Conservation (phyloP, 2,113 vertebrate species). For the Cyrtonyx montezumae region DNA sequence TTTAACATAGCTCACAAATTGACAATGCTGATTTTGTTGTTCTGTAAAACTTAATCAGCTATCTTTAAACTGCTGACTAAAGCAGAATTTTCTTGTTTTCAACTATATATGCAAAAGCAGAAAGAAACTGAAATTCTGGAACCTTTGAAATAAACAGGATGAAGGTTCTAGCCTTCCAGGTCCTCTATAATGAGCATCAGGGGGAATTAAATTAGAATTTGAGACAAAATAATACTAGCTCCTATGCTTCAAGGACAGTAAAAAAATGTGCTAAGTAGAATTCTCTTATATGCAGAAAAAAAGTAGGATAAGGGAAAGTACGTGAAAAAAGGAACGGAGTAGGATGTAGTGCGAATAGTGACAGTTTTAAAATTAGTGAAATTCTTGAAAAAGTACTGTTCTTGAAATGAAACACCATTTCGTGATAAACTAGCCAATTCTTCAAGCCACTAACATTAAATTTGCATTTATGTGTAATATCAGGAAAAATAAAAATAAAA, state of each 20-base stretch:
- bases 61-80: neutral
- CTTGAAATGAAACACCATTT: neutral
- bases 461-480: neutral
- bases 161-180: slow-evolving; percentile 10
- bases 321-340: neutral
- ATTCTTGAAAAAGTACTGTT: neutral
- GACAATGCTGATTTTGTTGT: neutral
- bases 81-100: slow-evolving; percentile 9
- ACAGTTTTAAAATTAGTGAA: neutral
- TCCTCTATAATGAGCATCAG: neutral
- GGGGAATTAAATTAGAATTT: neutral
- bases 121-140: neutral
- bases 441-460: neutral
- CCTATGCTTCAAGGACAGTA: neutral
- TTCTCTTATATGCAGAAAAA: neutral
- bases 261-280: neutral
- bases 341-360: neutral
- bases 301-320: neutral
- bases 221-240: neutral
- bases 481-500: neutral
- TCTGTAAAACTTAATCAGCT: neutral
- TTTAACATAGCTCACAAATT: neutral
- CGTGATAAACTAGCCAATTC: neutral
- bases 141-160: slow-evolving; percentile 3
- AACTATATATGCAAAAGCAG: neutral